Evolutionary conservation across 2,888 invertebrate genomes (phyloP).

Genomic region (Limnephilus lunatus): DNA sequence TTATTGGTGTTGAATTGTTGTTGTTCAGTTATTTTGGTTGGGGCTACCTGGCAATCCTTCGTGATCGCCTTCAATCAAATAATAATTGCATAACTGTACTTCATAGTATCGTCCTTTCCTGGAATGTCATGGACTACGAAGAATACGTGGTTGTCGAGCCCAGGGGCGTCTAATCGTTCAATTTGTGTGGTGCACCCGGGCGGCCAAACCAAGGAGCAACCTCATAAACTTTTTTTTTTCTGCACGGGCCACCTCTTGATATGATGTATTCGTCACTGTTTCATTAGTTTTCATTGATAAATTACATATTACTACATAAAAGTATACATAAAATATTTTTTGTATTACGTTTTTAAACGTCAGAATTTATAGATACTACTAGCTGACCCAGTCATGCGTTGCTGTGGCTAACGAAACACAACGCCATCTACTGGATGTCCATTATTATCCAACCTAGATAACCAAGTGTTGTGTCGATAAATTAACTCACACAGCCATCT

Average conservation of each 20-base stretch:
- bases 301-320: background rate
- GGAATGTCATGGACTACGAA: constrained; percentile 20
- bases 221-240: background rate
- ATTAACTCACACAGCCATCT: too few species aligned
- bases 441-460: too few species aligned
- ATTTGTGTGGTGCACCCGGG: background rate
- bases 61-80: background rate
- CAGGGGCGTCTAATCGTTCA: background rate
- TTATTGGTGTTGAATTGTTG: background rate
- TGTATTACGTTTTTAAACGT: too few species aligned
- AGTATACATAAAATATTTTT: background rate
- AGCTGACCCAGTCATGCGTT: too few species aligned
- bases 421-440: too few species aligned
- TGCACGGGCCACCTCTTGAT: background rate
- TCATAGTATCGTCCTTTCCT: constrained; percentile 7
- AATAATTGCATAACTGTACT: constrained; percentile 31
- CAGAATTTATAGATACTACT: too few species aligned
- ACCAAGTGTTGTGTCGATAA: too few species aligned
- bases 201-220: background rate
- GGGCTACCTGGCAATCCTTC: background rate
- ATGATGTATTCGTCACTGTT: background rate
- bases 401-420: too few species aligned
- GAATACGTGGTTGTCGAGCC: background rate
- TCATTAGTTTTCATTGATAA: background rate
- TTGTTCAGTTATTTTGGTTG: constrained; percentile 7